A percentile compares a stretch with the other conserved stretches of the same genome.
These are phyloP conservation scores for Galeopterus variegatus DNA, from an alignment of 2,113 vertebrate genomes.

Conservation along the genomic window DNA sequence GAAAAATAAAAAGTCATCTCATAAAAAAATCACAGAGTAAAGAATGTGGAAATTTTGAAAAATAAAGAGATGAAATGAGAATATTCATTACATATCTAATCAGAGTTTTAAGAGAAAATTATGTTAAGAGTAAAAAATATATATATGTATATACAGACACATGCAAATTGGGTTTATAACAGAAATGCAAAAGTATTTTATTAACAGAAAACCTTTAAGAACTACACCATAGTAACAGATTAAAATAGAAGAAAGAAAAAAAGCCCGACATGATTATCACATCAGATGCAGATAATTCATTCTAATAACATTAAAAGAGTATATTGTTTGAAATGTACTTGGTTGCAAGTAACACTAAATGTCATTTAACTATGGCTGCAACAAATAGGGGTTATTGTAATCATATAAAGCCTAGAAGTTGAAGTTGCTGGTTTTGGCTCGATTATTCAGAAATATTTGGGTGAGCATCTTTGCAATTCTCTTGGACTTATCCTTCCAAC, in stretches of 20 bases:
- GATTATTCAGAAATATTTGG: not conserved
- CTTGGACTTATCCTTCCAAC: not conserved
- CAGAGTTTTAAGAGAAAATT: not conserved
- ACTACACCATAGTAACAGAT: not conserved
- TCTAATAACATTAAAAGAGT: not conserved
- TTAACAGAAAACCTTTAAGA: not conserved
- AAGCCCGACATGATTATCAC: not conserved
- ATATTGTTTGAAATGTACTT: not conserved
- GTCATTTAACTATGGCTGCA: not conserved
- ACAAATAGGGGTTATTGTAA: not conserved
- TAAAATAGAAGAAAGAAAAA: not conserved
- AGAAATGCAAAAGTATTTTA: not conserved
- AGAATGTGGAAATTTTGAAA: not conserved
- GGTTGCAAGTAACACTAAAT: not conserved
- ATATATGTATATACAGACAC: not conserved
- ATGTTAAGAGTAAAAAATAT: not conserved
- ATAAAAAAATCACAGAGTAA: not conserved
- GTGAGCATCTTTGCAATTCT: not conserved
- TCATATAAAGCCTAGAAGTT: not conserved
- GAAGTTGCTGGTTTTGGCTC: not conserved
- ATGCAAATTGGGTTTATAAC: not conserved
- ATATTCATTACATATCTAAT: not conserved
- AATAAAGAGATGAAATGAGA: not conserved
- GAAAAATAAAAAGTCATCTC: too few relatives aligned
- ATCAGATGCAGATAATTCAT: not conserved